Percentiles rank a stretch among this genome's conserved stretches.
Conservation (phyloP, 2,888 invertebrate species). For the Perdita meconis region DNA sequence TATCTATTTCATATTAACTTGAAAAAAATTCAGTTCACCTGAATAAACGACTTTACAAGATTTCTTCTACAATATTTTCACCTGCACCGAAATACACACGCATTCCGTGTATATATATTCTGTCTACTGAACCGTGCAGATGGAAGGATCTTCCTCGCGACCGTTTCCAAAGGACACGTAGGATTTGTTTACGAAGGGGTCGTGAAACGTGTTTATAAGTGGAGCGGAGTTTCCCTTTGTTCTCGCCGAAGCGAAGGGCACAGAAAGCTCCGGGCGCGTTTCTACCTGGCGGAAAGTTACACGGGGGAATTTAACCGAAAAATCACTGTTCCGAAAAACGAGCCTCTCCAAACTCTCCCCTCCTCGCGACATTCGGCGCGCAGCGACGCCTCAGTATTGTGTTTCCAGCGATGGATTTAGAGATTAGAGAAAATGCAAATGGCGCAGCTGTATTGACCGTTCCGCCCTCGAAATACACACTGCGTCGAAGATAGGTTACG, state of each 20-base stretch:
- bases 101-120: too few species aligned
- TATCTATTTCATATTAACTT: too few species aligned
- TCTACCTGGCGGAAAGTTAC: constrained; percentile 67
- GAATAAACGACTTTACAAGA: neutral
- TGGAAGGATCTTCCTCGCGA: constrained; percentile 29
- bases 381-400: constrained; percentile 42
- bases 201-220: constrained; percentile 75
- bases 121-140: constrained; percentile 2
- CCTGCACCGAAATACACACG: constrained; percentile 8
- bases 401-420: constrained; percentile 49
- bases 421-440: constrained; percentile 47
- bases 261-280: constrained; percentile 7
- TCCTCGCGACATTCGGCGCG: constrained; percentile 25
- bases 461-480: too few species aligned
- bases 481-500: neutral
- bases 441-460: constrained; percentile 45
- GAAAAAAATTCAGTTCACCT: too few species aligned
- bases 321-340: constrained; percentile 70
- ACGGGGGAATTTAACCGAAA: constrained; percentile 74
- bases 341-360: constrained; percentile 62
- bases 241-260: constrained; percentile 65
- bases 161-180: constrained; percentile 22
- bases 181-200: constrained; percentile 74
- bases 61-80: constrained; percentile 3
- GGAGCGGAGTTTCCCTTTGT: constrained; percentile 75